Percentiles rank a stretch among this genome's conserved stretches.
Evolutionary conservation across 1,140 invertebrate genomes (phyloP).

Genomic region (Phymorhynchus buccinoides): DNA sequence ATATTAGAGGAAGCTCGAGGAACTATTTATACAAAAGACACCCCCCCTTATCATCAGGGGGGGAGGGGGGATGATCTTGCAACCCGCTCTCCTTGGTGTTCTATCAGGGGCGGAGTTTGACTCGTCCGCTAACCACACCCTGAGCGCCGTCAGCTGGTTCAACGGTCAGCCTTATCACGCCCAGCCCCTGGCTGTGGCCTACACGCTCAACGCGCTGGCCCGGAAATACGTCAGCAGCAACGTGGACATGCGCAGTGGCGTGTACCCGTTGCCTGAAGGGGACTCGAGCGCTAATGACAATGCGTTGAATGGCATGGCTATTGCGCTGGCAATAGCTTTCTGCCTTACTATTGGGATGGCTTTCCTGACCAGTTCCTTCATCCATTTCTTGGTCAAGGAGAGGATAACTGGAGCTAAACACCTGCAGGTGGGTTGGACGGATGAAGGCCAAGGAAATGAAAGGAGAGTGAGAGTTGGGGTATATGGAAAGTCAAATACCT

Average conservation of each 20-base stretch:
- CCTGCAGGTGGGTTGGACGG: constrained; percentile 66
- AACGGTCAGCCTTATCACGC: constrained; percentile 80
- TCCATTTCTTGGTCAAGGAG: constrained; percentile 69
- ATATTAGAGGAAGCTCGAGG: too few species aligned
- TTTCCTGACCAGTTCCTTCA: constrained; percentile 67
- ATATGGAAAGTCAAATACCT: too few species aligned
- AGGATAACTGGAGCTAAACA: constrained; percentile 64
- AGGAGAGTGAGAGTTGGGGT: too few species aligned
- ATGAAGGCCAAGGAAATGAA: too few species aligned
- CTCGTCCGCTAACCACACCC: not conserved
- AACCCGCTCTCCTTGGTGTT: too few species aligned
- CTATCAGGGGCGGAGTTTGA: constrained; percentile 30
- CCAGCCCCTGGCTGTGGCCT: constrained; percentile 77
- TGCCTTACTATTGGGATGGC: constrained; percentile 68
- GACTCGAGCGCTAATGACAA: constrained; percentile 40
- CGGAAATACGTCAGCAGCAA: constrained; percentile 55
- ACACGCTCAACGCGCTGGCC: constrained; percentile 75
- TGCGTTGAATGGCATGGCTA: constrained; percentile 20
- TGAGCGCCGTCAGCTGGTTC: constrained; percentile 65
- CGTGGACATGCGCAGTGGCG: constrained; percentile 49
- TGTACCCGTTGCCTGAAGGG: constrained; percentile 53
- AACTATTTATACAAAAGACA: too few species aligned
- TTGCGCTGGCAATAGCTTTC: constrained; percentile 61
- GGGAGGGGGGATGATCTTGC: too few species aligned
- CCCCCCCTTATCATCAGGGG: too few species aligned